Evolutionary conservation across 2,113 vertebrate species (phyloP).

Genomic region (Alethe diademata): DNA sequence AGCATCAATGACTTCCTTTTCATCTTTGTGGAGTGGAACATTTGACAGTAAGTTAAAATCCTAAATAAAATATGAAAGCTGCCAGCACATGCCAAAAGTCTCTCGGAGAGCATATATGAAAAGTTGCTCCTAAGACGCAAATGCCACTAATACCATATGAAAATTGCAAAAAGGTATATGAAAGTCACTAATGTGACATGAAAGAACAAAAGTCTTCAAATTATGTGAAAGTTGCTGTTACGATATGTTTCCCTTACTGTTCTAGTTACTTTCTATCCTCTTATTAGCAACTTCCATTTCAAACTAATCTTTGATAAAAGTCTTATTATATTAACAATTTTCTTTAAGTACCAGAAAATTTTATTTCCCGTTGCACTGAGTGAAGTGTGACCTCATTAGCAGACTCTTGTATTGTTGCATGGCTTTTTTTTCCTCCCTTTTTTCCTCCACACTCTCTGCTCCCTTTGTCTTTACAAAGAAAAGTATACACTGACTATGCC

Average conservation of each 20-base stretch:
- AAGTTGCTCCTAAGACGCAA: conserved; percentile 17
- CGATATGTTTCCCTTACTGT: conserved; percentile 19
- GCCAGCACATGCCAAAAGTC: conserved; percentile 23
- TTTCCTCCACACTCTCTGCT: neutral
- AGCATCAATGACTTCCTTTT: conserved; percentile 36
- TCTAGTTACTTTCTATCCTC: conserved; percentile 55
- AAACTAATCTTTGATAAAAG: conserved; percentile 66
- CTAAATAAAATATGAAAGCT: conserved; percentile 59
- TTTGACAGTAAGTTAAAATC: conserved; percentile 47
- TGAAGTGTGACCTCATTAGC: conserved; percentile 44
- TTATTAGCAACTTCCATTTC: conserved; percentile 68
- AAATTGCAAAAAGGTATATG: conserved; percentile 62
- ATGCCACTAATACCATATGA: conserved; percentile 57
- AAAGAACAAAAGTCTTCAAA: conserved; percentile 66
- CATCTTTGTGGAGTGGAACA: conserved; percentile 23
- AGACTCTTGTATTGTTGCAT: neutral
- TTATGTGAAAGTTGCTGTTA: conserved; percentile 48
- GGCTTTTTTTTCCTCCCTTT: neutral
- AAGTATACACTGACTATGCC: neutral
- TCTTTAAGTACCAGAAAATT: conserved; percentile 56
- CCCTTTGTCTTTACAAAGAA: neutral
- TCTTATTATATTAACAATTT: conserved; percentile 61
- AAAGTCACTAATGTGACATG: conserved; percentile 63
- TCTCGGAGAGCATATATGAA: neutral
- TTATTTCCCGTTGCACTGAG: conserved; percentile 18